A percentile compares a stretch with the other conserved stretches of the same genome.
Conservation (phyloP, 2,113 vertebrate species). For the Nerophis ophidion region DNA sequence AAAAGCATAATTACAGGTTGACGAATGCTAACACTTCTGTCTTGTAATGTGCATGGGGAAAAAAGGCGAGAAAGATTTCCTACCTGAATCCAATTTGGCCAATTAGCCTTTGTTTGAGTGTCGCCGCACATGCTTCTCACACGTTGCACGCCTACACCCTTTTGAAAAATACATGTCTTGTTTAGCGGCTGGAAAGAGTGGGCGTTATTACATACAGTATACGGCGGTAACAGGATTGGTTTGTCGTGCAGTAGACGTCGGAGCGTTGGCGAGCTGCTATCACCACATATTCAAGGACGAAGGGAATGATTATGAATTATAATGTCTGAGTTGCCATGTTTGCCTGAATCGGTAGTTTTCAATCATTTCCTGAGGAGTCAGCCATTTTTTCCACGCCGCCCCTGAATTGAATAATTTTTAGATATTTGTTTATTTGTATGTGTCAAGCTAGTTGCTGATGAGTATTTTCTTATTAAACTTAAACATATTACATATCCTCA, state of each 20-base stretch:
- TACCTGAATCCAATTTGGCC: conserved; percentile 44
- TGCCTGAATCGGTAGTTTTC: background rate
- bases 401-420: too few species aligned
- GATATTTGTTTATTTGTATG: too few species aligned
- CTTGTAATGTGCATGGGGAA: too few species aligned
- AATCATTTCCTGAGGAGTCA: too few species aligned
- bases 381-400: too few species aligned
- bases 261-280: conserved; percentile 8
- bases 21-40: conserved; percentile 29
- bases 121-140: conserved; percentile 32
- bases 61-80: conserved; percentile 30
- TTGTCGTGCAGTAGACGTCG: conserved; percentile 23
- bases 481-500: too few species aligned
- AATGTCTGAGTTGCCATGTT: background rate
- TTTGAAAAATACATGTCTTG: conserved; percentile 33
- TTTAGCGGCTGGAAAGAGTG: conserved; percentile 37
- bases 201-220: conserved; percentile 32
- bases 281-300: conserved; percentile 10
- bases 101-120: conserved; percentile 37
- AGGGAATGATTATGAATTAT: background rate
- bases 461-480: too few species aligned
- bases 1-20: conserved; percentile 34
- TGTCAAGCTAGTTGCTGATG: too few species aligned
- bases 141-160: conserved; percentile 4
- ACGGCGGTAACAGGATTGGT: conserved; percentile 34